Evolutionary conservation across 2,797 vertebrate species (phyloP), one percentile per base, ranked within the genome.

Genomic region (Hybognathus amarus): DNA sequence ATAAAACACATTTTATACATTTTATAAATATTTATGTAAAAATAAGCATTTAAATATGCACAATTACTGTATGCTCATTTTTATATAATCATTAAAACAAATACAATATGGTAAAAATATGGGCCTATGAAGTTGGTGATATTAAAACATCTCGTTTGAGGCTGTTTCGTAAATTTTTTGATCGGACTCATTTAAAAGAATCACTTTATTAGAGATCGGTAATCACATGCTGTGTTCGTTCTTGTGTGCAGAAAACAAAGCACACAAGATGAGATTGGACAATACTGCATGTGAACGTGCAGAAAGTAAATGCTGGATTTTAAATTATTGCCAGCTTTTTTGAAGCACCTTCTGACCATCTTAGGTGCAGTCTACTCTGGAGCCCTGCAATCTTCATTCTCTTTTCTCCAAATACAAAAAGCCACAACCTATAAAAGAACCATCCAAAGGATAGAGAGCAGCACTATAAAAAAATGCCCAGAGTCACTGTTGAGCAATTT

Each of bases 401-500:
- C 22, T 22, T 22, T 56, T 38, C 38, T n/a, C 0, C 40, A 71
- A 20, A 80, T 33, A 70, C 24, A 61, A 79, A 52, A 15, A 33
- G 20, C 10, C 52, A n/a, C 12, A 30, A 24, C 63, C 15, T 12
- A 30, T 15, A 66, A 81, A 73, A 56, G 20, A 61, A 63, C 33
- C 5, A 11, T 69, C 22, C 6, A 52, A 67, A 52, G 63, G 15
- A 67, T 17, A 27, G 18, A 52, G 30, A 54, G 45, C 45, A 45
- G 6, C 13, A 27, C 36, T 56, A 11, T 7, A 63, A 80, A 81
- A 70, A 54, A 75, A 76, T 6, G 45, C 52, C 36, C 18, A 80
- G 45, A 47, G 11, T 30, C 12, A 47, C 27, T 27, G 40, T 63
- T 80, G 36, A 70, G 18, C n/a, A 61, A 30, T 45, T 50, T 78